Conservation (phyloP, 2,888 invertebrate genomes). For the Pyrrhia umbra region DNA sequence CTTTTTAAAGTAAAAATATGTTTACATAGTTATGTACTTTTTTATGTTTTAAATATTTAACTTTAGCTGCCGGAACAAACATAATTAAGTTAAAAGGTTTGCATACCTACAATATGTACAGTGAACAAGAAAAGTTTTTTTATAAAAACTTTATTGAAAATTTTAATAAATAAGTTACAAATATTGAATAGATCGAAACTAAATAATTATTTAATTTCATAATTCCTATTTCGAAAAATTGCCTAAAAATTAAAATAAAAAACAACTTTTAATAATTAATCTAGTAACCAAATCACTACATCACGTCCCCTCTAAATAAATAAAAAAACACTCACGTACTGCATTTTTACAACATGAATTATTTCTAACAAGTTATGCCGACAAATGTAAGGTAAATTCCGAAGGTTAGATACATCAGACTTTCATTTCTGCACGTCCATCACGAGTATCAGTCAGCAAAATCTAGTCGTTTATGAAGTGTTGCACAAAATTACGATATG, state of each 20-base stretch:
- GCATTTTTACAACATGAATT: too few species aligned
- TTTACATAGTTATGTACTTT: neutral
- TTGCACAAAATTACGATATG: slow-evolving; percentile 17
- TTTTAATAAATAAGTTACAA: too few species aligned
- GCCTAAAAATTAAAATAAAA: too few species aligned
- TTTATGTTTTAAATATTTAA: neutral
- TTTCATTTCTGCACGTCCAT: slow-evolving; percentile 53
- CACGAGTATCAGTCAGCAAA: slow-evolving; percentile 38
- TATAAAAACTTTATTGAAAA: too few species aligned
- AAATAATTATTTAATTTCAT: too few species aligned
- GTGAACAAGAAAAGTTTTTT: neutral
- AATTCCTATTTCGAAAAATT: too few species aligned
- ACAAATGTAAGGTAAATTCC: slow-evolving; percentile 10
- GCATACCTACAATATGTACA: slow-evolving; percentile 1
- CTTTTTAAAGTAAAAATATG: neutral
- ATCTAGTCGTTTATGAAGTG: slow-evolving; percentile 8
- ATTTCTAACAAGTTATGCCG: too few species aligned
- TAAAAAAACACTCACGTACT: too few species aligned
- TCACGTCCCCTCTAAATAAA: too few species aligned
- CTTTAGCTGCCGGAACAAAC: neutral
- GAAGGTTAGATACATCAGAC: slow-evolving; percentile 44
- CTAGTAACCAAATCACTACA: too few species aligned
- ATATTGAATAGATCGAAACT: too few species aligned
- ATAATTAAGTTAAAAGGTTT: neutral
- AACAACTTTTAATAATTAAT: too few species aligned